Evolutionary conservation across 2,797 vertebrate genomes (phyloP).

Genomic region (Intellagama lesueurii): DNA sequence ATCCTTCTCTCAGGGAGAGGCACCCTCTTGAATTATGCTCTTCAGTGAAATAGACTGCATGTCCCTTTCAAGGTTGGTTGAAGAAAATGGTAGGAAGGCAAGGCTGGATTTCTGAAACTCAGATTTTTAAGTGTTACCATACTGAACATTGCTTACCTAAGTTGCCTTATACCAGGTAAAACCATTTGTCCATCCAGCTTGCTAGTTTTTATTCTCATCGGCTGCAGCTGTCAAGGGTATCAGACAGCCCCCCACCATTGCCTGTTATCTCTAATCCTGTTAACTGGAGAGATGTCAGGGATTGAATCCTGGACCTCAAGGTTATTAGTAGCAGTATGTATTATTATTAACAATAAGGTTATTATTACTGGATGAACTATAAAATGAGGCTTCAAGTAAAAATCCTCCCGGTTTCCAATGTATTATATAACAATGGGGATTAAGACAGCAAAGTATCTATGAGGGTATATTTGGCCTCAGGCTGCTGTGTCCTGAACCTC

Average conservation of each 20-base stretch:
- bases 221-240: background rate
- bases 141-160: background rate
- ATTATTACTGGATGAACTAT: too few species aligned
- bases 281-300: background rate
- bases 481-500: slow-evolving; percentile 1
- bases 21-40: slow-evolving; percentile 6
- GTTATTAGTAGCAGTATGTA: background rate
- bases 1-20: background rate
- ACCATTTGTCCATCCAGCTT: background rate
- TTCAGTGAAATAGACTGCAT: background rate
- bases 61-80: background rate
- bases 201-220: background rate
- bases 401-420: slow-evolving; percentile 21
- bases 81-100: background rate
- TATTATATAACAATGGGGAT: slow-evolving; percentile 31
- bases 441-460: slow-evolving; percentile 8
- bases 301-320: background rate
- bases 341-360: background rate
- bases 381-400: background rate
- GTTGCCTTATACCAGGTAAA: background rate
- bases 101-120: background rate
- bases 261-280: background rate
- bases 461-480: slow-evolving; percentile 10
- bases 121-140: background rate
- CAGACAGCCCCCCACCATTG: background rate